These are phyloP conservation scores for Gymnarchus niloticus DNA, from an alignment of 2,113 vertebrate species.

Conservation along the genomic window DNA sequence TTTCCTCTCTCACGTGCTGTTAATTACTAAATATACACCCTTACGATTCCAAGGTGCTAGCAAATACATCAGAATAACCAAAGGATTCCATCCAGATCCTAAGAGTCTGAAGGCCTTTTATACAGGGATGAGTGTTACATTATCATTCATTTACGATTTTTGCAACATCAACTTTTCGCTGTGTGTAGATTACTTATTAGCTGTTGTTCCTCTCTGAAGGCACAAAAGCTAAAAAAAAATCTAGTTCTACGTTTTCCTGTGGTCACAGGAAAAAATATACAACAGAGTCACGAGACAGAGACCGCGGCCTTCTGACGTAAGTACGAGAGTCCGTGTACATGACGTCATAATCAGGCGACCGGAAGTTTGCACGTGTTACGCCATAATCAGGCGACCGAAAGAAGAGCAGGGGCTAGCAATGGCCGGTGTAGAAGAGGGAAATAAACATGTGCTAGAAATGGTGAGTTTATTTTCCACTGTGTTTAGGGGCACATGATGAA, in stretches of 20 bases:
- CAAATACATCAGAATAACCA: too few species aligned
- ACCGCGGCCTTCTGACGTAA: too few species aligned
- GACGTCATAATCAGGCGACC: too few species aligned
- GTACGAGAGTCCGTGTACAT: too few species aligned
- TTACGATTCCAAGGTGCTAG: too few species aligned
- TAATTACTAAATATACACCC: too few species aligned
- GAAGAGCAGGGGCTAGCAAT: constrained; percentile 47
- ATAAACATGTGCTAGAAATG: constrained; percentile 64
- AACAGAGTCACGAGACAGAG: background rate
- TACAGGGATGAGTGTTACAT: background rate
- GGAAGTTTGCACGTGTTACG: background rate
- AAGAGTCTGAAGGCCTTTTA: too few species aligned
- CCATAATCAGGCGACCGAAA: constrained; percentile 1
- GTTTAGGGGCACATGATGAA: background rate
- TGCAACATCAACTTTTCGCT: background rate
- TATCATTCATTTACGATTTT: background rate
- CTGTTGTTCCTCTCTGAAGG: background rate
- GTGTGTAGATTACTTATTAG: background rate
- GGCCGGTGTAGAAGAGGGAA: constrained; percentile 53
- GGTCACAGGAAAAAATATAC: background rate
- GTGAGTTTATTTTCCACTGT: constrained; percentile 42
- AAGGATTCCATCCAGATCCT: too few species aligned
- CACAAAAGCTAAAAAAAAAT: background rate
- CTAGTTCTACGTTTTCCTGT: background rate
- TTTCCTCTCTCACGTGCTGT: too few species aligned